These are phyloP conservation scores for Sternotherus odoratus DNA, from an alignment of 2,797 vertebrate genomes.

Conservation along the genomic window DNA sequence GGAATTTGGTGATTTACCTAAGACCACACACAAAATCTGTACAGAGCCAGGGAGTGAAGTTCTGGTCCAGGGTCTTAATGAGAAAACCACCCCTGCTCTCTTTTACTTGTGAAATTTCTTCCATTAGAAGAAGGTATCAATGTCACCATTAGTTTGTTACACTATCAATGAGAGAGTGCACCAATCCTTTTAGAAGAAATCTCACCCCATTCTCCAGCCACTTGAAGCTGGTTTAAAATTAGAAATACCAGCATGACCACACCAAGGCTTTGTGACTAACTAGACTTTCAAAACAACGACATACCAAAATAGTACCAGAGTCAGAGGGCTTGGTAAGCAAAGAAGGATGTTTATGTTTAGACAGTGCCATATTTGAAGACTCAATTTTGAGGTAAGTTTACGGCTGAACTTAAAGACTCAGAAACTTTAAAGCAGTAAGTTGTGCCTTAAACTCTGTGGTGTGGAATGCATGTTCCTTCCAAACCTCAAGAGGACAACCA, in stretches of 20 bases:
- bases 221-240: background rate
- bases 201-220: background rate
- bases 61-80: background rate
- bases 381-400: constrained; percentile 1
- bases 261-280: background rate
- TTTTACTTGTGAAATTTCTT: background rate
- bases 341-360: background rate
- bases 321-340: background rate
- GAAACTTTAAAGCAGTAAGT: background rate
- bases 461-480: background rate
- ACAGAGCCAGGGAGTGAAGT: background rate
- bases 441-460: background rate
- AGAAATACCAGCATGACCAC: constrained; percentile 7
- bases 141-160: background rate
- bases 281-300: background rate
- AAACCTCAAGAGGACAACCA: background rate
- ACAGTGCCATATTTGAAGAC: background rate
- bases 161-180: background rate
- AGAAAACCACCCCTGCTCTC: background rate
- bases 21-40: background rate
- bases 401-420: background rate
- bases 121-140: background rate
- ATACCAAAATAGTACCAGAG: background rate
- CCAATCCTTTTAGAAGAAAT: background rate
- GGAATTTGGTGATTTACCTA: background rate